Percentiles rank a stretch among this genome's conserved stretches.
Evolutionary conservation across 2,888 invertebrate genomes (phyloP).

Genomic region (Epirrhoe tristata): DNA sequence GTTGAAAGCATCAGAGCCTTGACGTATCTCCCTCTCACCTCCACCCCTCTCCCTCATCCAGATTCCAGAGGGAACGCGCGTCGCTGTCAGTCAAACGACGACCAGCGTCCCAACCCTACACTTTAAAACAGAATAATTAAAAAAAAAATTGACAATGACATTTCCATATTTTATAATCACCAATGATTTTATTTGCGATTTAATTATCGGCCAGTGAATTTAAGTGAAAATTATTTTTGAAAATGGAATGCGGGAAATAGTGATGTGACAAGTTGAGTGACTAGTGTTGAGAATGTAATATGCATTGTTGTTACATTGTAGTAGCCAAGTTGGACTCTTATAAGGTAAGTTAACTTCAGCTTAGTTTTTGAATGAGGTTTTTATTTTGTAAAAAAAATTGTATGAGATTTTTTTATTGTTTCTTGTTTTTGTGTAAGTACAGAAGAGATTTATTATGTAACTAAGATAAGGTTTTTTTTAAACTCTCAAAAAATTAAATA

Average conservation of each 20-base stretch:
- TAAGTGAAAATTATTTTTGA: slow-evolving; percentile 5
- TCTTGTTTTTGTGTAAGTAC: no score
- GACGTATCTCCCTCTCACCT: slow-evolving; percentile 22
- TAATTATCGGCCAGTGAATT: slow-evolving; percentile 8
- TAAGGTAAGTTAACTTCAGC: slow-evolving; percentile 64
- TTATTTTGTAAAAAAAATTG: not conserved
- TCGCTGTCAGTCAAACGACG: slow-evolving; percentile 67
- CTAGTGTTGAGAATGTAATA: slow-evolving; percentile 53
- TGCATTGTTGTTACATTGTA: slow-evolving; percentile 44
- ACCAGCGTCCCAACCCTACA: slow-evolving; percentile 57
- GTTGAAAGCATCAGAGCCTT: slow-evolving; percentile 14
- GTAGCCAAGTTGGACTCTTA: slow-evolving; percentile 63
- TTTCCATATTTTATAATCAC: not conserved
- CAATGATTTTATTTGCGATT: not conserved
- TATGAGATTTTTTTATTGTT: no score
- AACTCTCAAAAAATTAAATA: no score
- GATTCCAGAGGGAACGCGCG: slow-evolving; percentile 34
- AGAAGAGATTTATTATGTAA: no score
- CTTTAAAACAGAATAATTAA: slow-evolving; percentile 23
- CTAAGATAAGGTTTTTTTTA: no score
- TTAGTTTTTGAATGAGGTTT: not conserved
- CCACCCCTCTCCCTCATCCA: slow-evolving; percentile 42
- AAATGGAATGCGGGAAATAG: slow-evolving; percentile 24
- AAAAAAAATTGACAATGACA: slow-evolving; percentile 23
- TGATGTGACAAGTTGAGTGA: slow-evolving; percentile 27